Conservation (phyloP, 2,888 invertebrate species). For the Theristus sp. region DNA sequence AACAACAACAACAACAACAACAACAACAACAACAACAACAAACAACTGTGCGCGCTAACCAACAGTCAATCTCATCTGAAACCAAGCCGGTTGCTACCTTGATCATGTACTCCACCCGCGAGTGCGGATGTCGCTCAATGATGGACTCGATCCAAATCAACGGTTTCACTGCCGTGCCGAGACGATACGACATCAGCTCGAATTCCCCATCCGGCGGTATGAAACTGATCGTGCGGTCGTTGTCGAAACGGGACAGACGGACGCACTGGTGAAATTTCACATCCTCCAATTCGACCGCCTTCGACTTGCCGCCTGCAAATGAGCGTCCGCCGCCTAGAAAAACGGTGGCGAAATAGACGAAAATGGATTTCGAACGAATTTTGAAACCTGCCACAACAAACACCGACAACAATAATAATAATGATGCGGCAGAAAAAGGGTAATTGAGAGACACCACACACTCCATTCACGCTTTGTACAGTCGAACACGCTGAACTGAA, state of each 20-base stretch:
- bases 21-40: too few relatives aligned
- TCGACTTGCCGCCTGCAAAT: conserved; percentile 61
- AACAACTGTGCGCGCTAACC: too few relatives aligned
- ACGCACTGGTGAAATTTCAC: conserved; percentile 98
- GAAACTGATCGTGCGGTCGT: conserved; percentile 73
- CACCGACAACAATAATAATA: too few relatives aligned
- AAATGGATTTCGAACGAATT: too few relatives aligned
- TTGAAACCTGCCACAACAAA: too few relatives aligned
- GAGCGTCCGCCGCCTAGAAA: too few relatives aligned
- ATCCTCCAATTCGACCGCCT: conserved; percentile 91
- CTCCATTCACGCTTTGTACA: too few relatives aligned
- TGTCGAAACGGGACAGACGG: conserved; percentile 81
- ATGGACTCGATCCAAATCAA: conserved; percentile 97
- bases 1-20: too few relatives aligned
- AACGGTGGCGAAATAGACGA: not conserved
- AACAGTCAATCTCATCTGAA: too few relatives aligned
- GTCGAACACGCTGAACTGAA: too few relatives aligned
- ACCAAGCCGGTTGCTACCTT: conserved; percentile 38
- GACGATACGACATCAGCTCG: conserved; percentile 89
- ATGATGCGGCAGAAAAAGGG: too few relatives aligned
- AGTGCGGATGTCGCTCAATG: conserved; percentile 88
- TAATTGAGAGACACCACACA: too few relatives aligned
- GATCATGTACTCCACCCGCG: conserved; percentile 94
- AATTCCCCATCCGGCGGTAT: conserved; percentile 98
- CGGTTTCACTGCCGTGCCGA: conserved; percentile 91